Percentiles rank a stretch among this genome's conserved stretches.
Conservation (phyloP, 2,888 invertebrate species). For the Sympetrum striolatum region DNA sequence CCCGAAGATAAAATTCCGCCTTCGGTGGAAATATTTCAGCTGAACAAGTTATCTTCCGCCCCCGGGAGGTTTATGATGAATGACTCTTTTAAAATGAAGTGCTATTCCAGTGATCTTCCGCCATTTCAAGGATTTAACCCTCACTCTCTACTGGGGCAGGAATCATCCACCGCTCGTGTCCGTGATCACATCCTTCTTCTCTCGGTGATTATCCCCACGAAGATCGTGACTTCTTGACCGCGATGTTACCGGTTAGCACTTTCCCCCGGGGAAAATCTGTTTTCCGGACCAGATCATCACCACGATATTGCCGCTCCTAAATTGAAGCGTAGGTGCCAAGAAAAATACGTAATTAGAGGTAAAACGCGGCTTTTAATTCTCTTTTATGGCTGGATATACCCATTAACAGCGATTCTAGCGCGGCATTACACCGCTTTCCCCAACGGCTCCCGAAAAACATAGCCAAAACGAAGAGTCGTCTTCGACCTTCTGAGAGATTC, state of each 20-base stretch:
- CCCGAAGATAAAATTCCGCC: too few species aligned
- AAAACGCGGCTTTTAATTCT: background rate
- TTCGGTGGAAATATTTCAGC: too few species aligned
- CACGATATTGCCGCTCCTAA: background rate
- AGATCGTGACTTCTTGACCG: conserved; percentile 9
- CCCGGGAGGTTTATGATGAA: too few species aligned
- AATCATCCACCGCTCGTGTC: too few species aligned
- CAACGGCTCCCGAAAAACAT: background rate
- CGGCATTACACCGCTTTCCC: background rate
- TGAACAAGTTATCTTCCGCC: too few species aligned
- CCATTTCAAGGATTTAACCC: too few species aligned
- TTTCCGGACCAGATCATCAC: background rate
- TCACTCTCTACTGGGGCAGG: too few species aligned
- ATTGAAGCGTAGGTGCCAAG: background rate
- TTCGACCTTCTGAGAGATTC: background rate
- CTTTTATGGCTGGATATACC: background rate
- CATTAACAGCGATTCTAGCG: background rate
- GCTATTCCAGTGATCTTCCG: too few species aligned
- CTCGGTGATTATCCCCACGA: background rate
- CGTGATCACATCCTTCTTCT: background rate
- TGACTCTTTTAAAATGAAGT: too few species aligned
- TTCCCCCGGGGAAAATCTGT: background rate
- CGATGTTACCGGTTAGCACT: background rate
- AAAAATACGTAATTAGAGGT: background rate
- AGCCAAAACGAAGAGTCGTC: background rate